A percentile compares a stretch with the other conserved stretches of the same genome.
Conservation (phyloP, 2,797 vertebrate species). For the Cossypha caffra region DNA sequence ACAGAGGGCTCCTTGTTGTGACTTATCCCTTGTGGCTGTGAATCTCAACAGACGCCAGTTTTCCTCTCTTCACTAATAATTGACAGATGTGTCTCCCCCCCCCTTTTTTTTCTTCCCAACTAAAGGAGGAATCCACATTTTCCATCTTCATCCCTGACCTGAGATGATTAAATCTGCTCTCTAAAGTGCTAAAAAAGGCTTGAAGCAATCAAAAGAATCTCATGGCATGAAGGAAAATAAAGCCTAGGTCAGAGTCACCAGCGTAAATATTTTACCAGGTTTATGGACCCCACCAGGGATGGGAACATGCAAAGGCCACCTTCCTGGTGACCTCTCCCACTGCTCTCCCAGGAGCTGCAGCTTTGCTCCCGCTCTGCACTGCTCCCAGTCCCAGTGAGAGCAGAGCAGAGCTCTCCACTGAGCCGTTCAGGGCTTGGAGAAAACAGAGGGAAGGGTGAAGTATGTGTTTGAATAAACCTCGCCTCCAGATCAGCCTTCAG, state of each 20-base stretch:
- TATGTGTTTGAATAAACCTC: background rate
- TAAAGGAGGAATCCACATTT: background rate
- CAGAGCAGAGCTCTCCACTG: background rate
- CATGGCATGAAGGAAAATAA: background rate
- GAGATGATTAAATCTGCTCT: background rate
- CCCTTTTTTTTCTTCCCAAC: too few relatives aligned
- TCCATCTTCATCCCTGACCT: background rate
- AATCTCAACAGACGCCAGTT: background rate
- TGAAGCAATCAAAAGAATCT: background rate
- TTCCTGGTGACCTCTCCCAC: conserved; percentile 5
- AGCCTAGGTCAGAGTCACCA: background rate
- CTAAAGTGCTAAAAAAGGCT: background rate
- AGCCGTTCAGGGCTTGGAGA: background rate
- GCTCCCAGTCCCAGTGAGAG: background rate
- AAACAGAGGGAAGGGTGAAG: background rate
- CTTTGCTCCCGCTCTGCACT: fast-evolving
- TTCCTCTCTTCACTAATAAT: background rate
- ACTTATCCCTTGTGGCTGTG: background rate
- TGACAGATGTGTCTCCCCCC: background rate
- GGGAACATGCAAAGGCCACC: background rate
- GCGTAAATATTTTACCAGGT: conserved; percentile 50
- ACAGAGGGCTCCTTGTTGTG: background rate
- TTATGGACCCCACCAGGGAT: background rate
- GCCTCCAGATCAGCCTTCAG: conserved; percentile 4
- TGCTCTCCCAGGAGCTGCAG: background rate